Percentiles rank a stretch among this genome's conserved stretches.
phyloP scores from a whole-genome alignment of 2,888 invertebrate genomes.

The Oscheius myriophilus region DNA sequence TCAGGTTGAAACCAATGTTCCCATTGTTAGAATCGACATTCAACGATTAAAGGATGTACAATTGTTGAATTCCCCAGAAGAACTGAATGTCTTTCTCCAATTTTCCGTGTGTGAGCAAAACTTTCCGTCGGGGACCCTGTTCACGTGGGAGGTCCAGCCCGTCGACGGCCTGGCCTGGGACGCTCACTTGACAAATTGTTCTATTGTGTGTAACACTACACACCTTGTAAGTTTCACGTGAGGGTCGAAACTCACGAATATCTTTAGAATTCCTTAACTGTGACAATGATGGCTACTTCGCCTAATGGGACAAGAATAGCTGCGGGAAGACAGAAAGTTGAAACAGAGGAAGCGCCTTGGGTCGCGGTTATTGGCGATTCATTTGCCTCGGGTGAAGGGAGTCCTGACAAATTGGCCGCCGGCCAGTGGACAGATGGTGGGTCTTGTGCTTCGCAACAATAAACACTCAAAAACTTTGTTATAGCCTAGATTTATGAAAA shows the following conservation, averaged over 20 bases:
- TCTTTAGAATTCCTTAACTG: slow-evolving; percentile 6
- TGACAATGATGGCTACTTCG: not conserved
- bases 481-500: not conserved
- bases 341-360: slow-evolving; percentile 41
- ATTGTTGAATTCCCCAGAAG: not conserved
- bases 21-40: not conserved
- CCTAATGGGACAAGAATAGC: slow-evolving; percentile 9
- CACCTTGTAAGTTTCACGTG: slow-evolving; percentile 5
- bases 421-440: slow-evolving; percentile 52
- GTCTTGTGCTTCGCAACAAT: not conserved
- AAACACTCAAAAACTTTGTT: too few relatives aligned
- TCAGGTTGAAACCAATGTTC: slow-evolving; percentile 10
- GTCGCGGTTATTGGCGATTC: slow-evolving; percentile 66
- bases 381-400: slow-evolving; percentile 68
- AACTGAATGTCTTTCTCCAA: slow-evolving; percentile 13
- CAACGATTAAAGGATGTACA: slow-evolving; percentile 12
- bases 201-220: slow-evolving; percentile 14
- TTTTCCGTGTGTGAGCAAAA: slow-evolving; percentile 13
- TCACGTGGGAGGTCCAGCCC: slow-evolving; percentile 13
- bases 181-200: slow-evolving; percentile 11
- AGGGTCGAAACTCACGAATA: not conserved
- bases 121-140: not conserved
- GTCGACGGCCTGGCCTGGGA: slow-evolving; percentile 4
- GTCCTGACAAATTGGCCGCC: slow-evolving; percentile 48
- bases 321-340: not conserved